Base-by-base conservation (phyloP, 2,888 invertebrate species). In the Melieria omissa region DNA sequence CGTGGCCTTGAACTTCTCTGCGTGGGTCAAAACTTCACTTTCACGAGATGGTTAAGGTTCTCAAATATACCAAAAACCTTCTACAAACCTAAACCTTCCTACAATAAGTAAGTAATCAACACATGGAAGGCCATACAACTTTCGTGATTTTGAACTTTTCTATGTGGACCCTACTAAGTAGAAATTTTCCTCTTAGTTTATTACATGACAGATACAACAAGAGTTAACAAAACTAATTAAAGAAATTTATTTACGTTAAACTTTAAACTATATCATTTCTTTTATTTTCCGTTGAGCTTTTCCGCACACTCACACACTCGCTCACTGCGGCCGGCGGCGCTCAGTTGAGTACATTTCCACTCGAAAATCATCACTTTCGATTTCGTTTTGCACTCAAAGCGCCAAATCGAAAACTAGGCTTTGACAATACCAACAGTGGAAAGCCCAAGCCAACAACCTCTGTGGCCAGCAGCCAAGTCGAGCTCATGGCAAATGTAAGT, bases 401-500 rank as follows among this genome's bases (percentile, higher is more conserved):
- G 49, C 41, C n/a, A 55, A 52, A 14, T 8, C 5, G 58, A n/a
- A 44, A 65, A 54, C 47, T 10, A 16, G n/a, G 16, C 49, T 49
- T 49, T n/a, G 67, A 60, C 29, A 29, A 49, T 61, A 6, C 52
- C 67, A 67, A 67, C 60, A 67, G 58, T 67, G 67, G 67, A 58
- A 67, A 67, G 60, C 60, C 61, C 62, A 42, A 74, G 70, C 67
- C 71, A 74, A 70, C 73, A 68, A 74, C 60, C 73, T 52, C 45
- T 67, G 62, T 54, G 42, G 66, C 55, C 47, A 47, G n/a, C 62
- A 52, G 5, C 52, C n/a, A 58, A 58, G n/a, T 58, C 58, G 29
- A 57, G 77, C 80, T 78, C 80, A 78, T 80, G 78, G 80, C 81
- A 82, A 80, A 82, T 80, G 82, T 78, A 70, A 78, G 76, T 72